Conservation (phyloP, 2,113 vertebrate species). For the Ophiodon elongatus region DNA sequence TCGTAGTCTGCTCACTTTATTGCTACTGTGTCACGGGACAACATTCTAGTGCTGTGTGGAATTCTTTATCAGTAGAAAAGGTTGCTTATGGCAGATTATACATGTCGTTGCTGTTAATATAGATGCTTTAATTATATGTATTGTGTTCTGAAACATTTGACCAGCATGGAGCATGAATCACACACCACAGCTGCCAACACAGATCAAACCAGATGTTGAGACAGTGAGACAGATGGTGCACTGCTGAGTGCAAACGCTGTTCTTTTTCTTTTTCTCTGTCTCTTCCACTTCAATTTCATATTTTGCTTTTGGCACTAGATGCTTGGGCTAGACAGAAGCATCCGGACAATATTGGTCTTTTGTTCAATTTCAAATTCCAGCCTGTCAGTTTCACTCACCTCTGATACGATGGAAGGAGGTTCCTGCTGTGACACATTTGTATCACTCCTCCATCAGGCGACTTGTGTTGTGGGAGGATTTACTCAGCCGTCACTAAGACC, state of each 20-base stretch:
- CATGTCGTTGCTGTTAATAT: background rate
- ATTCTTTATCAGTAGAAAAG: background rate
- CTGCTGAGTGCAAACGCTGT: slow-evolving; percentile 1
- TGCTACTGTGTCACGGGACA: background rate
- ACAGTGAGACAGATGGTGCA: slow-evolving; percentile 21
- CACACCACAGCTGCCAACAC: background rate
- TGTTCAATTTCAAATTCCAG: background rate
- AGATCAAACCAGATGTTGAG: slow-evolving; percentile 30
- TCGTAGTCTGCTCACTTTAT: background rate
- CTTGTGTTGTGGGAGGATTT: background rate
- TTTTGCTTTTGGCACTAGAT: slow-evolving; percentile 22
- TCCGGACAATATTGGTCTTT: background rate
- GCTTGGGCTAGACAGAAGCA: background rate
- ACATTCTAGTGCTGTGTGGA: background rate
- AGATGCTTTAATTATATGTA: background rate
- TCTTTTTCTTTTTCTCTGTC: slow-evolving; percentile 31
- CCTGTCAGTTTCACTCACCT: background rate
- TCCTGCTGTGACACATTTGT: background rate
- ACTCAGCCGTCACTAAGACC: background rate
- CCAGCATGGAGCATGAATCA: background rate
- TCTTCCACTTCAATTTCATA: slow-evolving; percentile 10
- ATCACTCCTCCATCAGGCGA: background rate
- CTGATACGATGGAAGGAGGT: background rate
- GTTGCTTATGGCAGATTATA: background rate
- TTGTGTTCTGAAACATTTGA: background rate